Base-by-base conservation (phyloP, 2,888 invertebrate species). In the Drosophila nr. fundita region DNA sequence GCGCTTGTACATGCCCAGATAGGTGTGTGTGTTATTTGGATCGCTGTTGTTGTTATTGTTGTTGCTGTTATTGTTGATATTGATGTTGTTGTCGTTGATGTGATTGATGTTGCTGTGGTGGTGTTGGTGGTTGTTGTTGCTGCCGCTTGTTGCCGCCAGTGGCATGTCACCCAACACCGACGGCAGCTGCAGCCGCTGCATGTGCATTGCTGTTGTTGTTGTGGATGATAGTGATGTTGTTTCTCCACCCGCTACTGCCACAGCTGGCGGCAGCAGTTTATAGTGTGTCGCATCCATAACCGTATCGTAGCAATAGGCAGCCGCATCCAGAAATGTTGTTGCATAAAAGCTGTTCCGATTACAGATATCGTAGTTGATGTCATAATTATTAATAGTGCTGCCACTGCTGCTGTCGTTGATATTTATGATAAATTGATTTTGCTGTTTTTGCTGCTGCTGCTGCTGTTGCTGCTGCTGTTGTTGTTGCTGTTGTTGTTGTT, bases 1-100 rank as follows among this genome's bases (percentile, higher is more conserved):
- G 67, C 89, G 87, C 78, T 90, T 80, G 66, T 87, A 83, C 79
- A 90, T 77, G 62, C 84, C 80, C 72, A 87, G 66, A 68, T 88
- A 82, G 59, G 80, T 74, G 68, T 70, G 77, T 36, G 88, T 67
- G 50, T 80, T 63, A 52, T 71, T 50, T 52, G 65, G 40, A 27
- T 57, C 61, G 58, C 55, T 72, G 40, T 50, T 68, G 36, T 38
- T 66, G 36, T 45, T 53, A 24, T 49, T 45, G 2, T 40, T 40
- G n/a, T 18, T 18, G 18, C 7, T 38, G 2, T n/a, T 40, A 0
- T n/a, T 40, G 2, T 40, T 54, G 30, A 29, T 29, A 42, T 55
- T 70, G 38, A 10, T 32, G 53, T 50, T 66, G 73, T 11, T 54
- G 61, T 61, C 53, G 60, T 52, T 55, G 69, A 21, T 42, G 42